Evolutionary conservation across 2,888 invertebrate genomes (phyloP).

Genomic region (Odontocolon sp.): DNA sequence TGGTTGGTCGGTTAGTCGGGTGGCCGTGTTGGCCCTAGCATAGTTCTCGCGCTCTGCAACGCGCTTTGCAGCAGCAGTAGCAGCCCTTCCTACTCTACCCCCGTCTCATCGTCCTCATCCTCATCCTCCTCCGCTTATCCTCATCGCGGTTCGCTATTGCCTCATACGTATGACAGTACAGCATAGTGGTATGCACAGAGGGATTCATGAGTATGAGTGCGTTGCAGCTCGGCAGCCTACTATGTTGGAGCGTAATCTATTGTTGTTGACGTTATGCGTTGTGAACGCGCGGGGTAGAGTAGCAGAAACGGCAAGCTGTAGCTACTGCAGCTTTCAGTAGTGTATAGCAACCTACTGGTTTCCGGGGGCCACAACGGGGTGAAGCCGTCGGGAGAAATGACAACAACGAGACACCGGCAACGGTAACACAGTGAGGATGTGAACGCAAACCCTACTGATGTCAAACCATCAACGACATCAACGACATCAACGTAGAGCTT

Average conservation of each 20-base stretch:
- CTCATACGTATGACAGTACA: slow-evolving; percentile 31
- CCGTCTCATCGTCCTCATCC: slow-evolving; percentile 43
- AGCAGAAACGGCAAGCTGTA: slow-evolving; percentile 1
- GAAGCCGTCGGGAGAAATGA: slow-evolving; percentile 72
- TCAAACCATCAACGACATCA: slow-evolving; percentile 7
- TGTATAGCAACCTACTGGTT: slow-evolving; percentile 36
- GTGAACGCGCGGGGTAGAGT: slow-evolving; percentile 67
- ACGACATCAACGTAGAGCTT: too few species aligned
- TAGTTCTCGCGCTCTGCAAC: slow-evolving; percentile 26
- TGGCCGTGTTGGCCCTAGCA: slow-evolving; percentile 45
- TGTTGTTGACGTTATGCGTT: slow-evolving; percentile 80
- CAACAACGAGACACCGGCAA: slow-evolving; percentile 72
- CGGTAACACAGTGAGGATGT: slow-evolving; percentile 67
- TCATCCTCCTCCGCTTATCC: slow-evolving; percentile 28
- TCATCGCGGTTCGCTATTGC: slow-evolving; percentile 17
- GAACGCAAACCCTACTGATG: too few species aligned
- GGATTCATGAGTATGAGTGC: slow-evolving; percentile 55
- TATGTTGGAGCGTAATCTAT: slow-evolving; percentile 78
- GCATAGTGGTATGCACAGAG: slow-evolving; percentile 15
- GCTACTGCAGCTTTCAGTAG: slow-evolving; percentile 11
- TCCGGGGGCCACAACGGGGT: not conserved
- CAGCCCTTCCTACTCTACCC: slow-evolving; percentile 16
- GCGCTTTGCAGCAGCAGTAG: slow-evolving; percentile 35
- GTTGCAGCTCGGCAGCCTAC: slow-evolving; percentile 65
- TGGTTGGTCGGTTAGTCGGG: slow-evolving; percentile 41